phyloP scores from a whole-genome alignment of 1,140 invertebrate genomes.

The Wasmannia auropunctata region DNA sequence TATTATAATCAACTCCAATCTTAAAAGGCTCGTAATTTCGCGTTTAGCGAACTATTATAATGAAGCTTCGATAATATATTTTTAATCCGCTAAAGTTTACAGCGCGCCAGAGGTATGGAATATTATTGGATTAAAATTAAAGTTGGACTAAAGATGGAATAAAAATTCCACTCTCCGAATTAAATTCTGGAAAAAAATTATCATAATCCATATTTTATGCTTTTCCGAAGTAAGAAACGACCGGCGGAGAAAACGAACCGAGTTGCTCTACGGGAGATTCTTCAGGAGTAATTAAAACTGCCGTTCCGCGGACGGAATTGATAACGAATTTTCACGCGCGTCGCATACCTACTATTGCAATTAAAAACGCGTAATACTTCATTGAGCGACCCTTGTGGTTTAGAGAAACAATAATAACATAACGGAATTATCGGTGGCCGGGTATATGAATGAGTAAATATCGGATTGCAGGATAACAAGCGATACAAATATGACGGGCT shows the following conservation, averaged over 20 bases:
- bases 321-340: not conserved
- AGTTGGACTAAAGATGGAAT: constrained; percentile 7
- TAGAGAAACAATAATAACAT: constrained; percentile 18
- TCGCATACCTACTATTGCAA: not conserved
- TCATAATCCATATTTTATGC: constrained; percentile 15
- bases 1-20: not conserved
- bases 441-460: not conserved
- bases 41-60: not conserved
- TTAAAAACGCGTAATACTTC: not conserved
- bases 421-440: not conserved
- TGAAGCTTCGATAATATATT: not conserved
- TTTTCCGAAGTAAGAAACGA: not conserved
- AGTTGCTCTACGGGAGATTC: not conserved
- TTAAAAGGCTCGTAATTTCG: not conserved
- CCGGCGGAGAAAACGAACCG: not conserved
- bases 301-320: not conserved
- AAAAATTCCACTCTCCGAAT: not conserved
- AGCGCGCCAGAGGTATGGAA: not conserved
- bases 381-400: not conserved
- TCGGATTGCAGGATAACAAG: not conserved
- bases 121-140: constrained; percentile 21
- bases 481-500: not conserved
- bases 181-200: constrained; percentile 8
- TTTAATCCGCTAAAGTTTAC: not conserved
- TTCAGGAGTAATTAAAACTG: not conserved